phyloP scores from a whole-genome alignment of 1,140 invertebrate genomes.

The Thalassaphorura encarpata region DNA sequence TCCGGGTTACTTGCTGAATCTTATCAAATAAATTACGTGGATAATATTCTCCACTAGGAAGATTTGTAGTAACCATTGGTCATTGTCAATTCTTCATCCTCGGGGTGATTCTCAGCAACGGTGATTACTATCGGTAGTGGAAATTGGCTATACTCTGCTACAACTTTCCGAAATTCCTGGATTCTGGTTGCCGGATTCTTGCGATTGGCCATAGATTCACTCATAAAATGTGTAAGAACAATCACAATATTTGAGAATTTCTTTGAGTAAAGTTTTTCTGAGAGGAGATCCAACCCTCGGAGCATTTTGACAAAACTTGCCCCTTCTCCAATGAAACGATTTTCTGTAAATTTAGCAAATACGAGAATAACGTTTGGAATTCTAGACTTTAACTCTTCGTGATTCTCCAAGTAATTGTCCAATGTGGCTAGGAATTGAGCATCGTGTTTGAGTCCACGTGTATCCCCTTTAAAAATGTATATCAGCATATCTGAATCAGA shows the following conservation, averaged over 20 bases:
- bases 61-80: too few species aligned
- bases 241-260: slow-evolving; percentile 11
- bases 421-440: slow-evolving; percentile 13
- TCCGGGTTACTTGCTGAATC: too few species aligned
- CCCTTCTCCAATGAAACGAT: slow-evolving; percentile 4
- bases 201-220: neutral
- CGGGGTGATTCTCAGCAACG: too few species aligned
- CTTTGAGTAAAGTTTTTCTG: neutral
- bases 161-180: neutral
- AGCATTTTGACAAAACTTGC: slow-evolving; percentile 14
- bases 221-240: neutral
- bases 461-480: too few species aligned
- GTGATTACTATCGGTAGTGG: too few species aligned
- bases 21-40: too few species aligned
- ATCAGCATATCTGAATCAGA: too few species aligned
- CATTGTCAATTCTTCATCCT: too few species aligned
- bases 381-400: slow-evolving; percentile 7
- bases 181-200: neutral
- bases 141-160: neutral
- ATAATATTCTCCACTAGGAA: too few species aligned
- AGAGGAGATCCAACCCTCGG: neutral
- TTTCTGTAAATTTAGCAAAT: neutral
- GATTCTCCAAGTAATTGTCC: slow-evolving; percentile 4
- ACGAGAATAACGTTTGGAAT: slow-evolving; percentile 10
- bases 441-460: slow-evolving; percentile 14